Conservation (phyloP, 2,888 invertebrate species). For the Lamellibrachia satsuma region DNA sequence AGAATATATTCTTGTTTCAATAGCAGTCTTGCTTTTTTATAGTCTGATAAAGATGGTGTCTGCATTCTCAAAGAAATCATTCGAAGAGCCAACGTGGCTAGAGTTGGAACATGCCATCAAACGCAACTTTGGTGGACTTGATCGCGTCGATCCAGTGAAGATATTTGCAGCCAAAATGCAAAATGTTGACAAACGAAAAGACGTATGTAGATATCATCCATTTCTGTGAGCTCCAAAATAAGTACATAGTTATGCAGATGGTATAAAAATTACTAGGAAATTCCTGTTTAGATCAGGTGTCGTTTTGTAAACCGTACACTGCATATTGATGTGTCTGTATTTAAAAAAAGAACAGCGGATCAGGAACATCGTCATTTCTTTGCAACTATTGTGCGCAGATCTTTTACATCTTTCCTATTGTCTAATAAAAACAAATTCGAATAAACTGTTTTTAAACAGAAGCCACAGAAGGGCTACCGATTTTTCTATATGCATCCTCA, state of each 20-base stretch:
- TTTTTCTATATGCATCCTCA: no score
- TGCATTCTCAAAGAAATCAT: slow-evolving; percentile 45
- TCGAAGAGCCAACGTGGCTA: slow-evolving; percentile 43
- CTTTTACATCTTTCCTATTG: no score
- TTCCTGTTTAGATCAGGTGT: not conserved
- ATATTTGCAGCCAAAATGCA: slow-evolving; percentile 39
- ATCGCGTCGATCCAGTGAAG: slow-evolving; percentile 48
- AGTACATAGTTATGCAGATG: not conserved
- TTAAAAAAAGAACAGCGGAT: no score
- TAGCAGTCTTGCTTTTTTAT: slow-evolving; percentile 14
- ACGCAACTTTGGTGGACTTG: slow-evolving; percentile 59
- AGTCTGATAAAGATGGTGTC: slow-evolving; percentile 54
- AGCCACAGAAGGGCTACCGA: no score
- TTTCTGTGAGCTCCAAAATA: not conserved
- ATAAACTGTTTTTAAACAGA: no score
- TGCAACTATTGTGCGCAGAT: no score
- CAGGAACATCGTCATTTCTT: no score
- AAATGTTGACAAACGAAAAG: not conserved
- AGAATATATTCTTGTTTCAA: not conserved
- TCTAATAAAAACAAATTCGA: no score
- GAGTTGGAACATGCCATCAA: slow-evolving; percentile 50
- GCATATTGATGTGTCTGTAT: no score
- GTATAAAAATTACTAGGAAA: not conserved
- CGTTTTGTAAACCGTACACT: no score
- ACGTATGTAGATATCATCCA: not conserved